phyloP scores from a whole-genome alignment of 53 echinoderm and acorn worm genomes.

The Crossaster papposus region DNA sequence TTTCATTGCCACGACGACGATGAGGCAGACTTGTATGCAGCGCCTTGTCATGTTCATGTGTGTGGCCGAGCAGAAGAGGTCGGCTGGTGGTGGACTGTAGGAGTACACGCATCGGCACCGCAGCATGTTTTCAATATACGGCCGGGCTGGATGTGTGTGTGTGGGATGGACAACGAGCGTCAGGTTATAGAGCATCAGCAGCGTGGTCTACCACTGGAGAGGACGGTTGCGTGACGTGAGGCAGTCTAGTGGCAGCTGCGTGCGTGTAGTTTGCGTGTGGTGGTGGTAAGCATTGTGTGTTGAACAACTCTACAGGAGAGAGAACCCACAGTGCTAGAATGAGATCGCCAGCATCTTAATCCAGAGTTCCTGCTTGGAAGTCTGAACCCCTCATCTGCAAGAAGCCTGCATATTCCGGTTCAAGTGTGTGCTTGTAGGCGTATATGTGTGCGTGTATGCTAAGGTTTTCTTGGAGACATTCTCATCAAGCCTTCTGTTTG shows the following conservation, averaged over 20 bases:
- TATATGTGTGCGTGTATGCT: constrained; percentile 16
- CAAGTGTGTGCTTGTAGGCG: constrained; percentile 6
- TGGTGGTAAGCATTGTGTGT: not conserved
- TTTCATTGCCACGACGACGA: not conserved
- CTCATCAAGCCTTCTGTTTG: not conserved
- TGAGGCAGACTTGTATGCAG: constrained; percentile 20
- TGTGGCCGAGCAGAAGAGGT: constrained; percentile 35
- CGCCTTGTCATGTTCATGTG: constrained; percentile 49
- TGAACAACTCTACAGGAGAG: not conserved
- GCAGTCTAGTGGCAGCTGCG: not conserved
- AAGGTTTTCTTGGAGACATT: not conserved
- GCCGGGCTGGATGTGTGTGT: not conserved
- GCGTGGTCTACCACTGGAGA: not conserved
- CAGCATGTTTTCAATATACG: constrained; percentile 45
- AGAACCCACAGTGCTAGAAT: not conserved
- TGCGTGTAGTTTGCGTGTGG: not conserved
- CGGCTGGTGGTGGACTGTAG: not conserved
- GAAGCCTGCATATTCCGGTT: not conserved
- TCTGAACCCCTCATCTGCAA: not conserved
- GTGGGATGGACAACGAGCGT: not conserved
- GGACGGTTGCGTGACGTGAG: not conserved
- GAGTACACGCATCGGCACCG: not conserved
- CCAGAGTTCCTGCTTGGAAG: not conserved
- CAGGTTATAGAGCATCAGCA: not conserved
- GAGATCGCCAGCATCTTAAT: not conserved